Percentiles rank a stretch among this genome's conserved stretches.
These are phyloP conservation scores for Misgurnus anguillicaudatus DNA, from an alignment of 2,113 vertebrate species.

Conservation along the genomic window DNA sequence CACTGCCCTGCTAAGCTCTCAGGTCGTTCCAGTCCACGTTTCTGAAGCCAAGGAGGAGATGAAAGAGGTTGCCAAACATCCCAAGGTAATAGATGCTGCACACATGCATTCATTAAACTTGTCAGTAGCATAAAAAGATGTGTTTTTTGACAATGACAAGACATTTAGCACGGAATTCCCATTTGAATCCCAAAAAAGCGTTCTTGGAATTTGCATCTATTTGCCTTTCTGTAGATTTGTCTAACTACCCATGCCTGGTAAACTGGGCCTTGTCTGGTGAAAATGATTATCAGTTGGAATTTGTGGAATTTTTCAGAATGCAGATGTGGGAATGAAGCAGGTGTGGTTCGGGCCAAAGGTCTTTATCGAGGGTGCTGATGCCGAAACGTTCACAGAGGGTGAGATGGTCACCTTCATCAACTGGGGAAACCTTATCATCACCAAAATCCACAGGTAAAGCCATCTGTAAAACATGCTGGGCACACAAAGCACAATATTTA, in stretches of 20 bases:
- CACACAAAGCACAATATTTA: background rate
- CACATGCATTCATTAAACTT: background rate
- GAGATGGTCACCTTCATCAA: slow-evolving; percentile 98
- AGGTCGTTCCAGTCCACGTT: slow-evolving; percentile 83
- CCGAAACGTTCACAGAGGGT: slow-evolving; percentile 88
- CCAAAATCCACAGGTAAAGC: slow-evolving; percentile 88
- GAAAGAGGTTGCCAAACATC: slow-evolving; percentile 94
- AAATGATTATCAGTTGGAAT: background rate
- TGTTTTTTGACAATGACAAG: background rate
- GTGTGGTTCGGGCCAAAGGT: slow-evolving; percentile 91
- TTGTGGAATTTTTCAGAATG: slow-evolving; percentile 75
- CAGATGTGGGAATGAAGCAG: slow-evolving; percentile 87
- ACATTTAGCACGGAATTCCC: background rate
- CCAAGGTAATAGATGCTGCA: slow-evolving; percentile 80
- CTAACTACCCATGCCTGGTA: background rate
- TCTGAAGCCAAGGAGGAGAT: slow-evolving; percentile 84
- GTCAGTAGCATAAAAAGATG: background rate
- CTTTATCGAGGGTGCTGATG: slow-evolving; percentile 91
- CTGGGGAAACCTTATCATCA: slow-evolving; percentile 94
- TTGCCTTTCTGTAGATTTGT: no score
- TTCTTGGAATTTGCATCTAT: background rate
- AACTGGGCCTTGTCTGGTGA: background rate
- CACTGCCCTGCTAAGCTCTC: slow-evolving; percentile 85
- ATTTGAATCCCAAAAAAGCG: background rate
- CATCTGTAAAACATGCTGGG: background rate